Percentiles rank a stretch among this genome's conserved stretches.
These are phyloP conservation scores for Silurus aristotelis DNA, from an alignment of 2,797 vertebrate species.

Conservation along the genomic window DNA sequence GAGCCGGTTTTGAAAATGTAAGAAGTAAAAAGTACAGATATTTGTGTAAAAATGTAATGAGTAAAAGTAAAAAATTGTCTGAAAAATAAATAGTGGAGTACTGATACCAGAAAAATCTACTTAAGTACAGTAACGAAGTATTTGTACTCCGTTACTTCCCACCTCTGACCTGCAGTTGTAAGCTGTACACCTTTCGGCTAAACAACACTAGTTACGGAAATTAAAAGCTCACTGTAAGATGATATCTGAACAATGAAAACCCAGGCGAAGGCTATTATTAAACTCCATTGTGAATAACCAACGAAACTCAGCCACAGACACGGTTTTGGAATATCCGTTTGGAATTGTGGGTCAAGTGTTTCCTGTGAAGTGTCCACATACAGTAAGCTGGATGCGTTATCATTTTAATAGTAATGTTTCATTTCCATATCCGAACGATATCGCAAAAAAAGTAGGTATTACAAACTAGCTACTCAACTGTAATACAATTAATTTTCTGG, in stretches of 20 bases:
- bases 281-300: neutral
- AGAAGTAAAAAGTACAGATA: no score
- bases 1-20: no score
- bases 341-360: neutral
- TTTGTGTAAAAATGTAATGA: no score
- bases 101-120: no score
- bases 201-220: neutral
- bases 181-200: neutral
- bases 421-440: neutral
- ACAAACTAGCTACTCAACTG: neutral
- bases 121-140: no score
- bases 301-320: neutral
- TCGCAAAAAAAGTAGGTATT: neutral
- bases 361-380: neutral
- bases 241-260: neutral
- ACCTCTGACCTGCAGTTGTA: neutral
- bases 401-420: neutral
- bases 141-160: no score
- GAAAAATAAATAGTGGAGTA: no score
- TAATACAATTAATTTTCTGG: neutral
- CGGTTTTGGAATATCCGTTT: neutral
- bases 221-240: neutral
- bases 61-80: no score
- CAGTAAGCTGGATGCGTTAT: neutral
- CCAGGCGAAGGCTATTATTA: neutral